Conservation (phyloP, 2,113 vertebrate species). For the Tragelaphus strepsiceros region DNA sequence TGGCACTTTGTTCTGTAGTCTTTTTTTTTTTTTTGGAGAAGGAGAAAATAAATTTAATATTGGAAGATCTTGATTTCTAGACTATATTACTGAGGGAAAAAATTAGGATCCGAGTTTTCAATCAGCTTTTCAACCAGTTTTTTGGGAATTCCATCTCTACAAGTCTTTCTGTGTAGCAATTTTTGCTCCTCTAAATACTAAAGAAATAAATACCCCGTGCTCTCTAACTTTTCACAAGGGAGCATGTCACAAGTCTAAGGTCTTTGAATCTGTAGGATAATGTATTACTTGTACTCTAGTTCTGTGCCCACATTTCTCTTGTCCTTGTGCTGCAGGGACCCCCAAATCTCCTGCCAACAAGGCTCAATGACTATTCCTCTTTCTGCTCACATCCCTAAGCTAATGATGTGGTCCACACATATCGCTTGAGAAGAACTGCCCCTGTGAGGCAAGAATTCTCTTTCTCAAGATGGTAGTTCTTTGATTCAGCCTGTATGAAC, state of each 20-base stretch:
- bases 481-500: not conserved
- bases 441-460: not conserved
- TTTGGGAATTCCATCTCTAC: not conserved
- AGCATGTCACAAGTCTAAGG: not conserved
- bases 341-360: not conserved
- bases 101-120: not conserved
- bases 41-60: slow-evolving; percentile 33
- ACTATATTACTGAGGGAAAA: not conserved
- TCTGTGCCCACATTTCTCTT: not conserved
- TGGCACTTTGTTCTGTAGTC: slow-evolving; percentile 16
- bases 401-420: not conserved
- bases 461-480: not conserved
- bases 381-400: not conserved
- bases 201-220: not conserved
- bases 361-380: not conserved
- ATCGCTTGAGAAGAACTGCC: not conserved
- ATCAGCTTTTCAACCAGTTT: not conserved
- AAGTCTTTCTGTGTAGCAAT: not conserved
- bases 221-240: not conserved
- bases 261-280: not conserved
- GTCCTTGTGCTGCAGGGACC: not conserved
- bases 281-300: not conserved
- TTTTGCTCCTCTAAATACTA: not conserved
- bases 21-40: not conserved
- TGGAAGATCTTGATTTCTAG: slow-evolving; percentile 1